Base-by-base conservation (phyloP, 2,888 invertebrate species). In the Apotomis capreana region DNA sequence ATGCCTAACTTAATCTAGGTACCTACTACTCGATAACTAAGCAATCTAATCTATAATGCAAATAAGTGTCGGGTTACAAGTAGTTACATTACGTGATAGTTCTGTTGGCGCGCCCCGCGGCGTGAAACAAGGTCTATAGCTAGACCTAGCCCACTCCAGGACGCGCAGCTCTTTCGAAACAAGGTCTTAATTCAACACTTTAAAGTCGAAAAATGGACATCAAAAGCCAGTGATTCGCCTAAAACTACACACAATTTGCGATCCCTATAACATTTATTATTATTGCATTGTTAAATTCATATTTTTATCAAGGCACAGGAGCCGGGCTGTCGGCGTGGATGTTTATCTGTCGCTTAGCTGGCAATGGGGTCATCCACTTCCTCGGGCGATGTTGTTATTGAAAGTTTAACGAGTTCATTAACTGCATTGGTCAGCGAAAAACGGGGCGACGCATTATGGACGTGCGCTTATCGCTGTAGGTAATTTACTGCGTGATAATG, bases 71-170 rank as follows among this genome's bases (percentile, higher is more conserved):
- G 76, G 76, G 78, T 90, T 88, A 84, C 89, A 81, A 78, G 78
- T 78, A 80, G 80, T 78, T 80, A 79, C 75, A 76, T 83, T 78
- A 72, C 58, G 60, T 57, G 63, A 58, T 40, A 64, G 68, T 52
- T 78, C 75, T 79, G 69, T 40, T 61, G 74, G 77, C 85, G 84
- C 86, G 82, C 86, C 89, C 88, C 89, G 83, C 83, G 78, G 83
- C 77, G 86, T 92, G 92, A 87, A 89, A 88, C 91, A 89, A 87
- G 91, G 87, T 92, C 92, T 92, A 84, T 78, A 81, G 78, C 77
- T 89, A 92, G 92, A 92, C 86, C 89, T 83, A 87, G 92, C 85
- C 85, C 92, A 92, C 89, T 81, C 81, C 82, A 86, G 85, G 84
- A 83, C 79, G 84, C 84, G 85, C 79, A 77, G 81, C 73, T 79